Conservation (phyloP, 2,888 invertebrate genomes). For the Acleris literana region DNA sequence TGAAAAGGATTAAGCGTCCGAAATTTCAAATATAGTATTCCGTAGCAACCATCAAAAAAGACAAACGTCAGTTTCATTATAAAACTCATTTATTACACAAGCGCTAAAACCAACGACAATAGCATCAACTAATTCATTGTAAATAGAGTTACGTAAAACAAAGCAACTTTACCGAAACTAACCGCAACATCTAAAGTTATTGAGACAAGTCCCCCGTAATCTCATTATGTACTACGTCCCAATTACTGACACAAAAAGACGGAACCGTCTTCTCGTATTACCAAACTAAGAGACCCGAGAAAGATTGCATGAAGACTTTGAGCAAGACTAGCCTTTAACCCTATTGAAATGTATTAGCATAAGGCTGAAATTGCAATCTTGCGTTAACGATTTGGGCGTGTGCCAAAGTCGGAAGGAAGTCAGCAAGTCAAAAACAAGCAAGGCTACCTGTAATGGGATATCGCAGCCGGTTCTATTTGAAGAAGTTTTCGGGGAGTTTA, state of each 20-base stretch:
- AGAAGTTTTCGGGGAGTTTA: conserved; percentile 2
- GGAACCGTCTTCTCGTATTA: conserved; percentile 17
- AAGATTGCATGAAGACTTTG: conserved; percentile 4
- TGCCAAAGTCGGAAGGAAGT: conserved; percentile 21
- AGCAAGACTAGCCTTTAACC: conserved; percentile 1
- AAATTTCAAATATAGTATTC: too few relatives aligned
- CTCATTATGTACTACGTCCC: conserved; percentile 24
- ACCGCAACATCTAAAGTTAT: conserved; percentile 20
- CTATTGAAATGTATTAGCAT: conserved; percentile 17
- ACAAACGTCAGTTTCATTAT: not conserved
- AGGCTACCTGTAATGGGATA: conserved; percentile 22
- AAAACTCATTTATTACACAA: not conserved
- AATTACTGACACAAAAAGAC: conserved; percentile 26
- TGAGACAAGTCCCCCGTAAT: conserved; percentile 25
- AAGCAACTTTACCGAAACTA: conserved; percentile 20
- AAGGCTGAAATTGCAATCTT: conserved; percentile 10
- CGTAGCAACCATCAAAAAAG: too few relatives aligned
- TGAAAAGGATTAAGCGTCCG: too few relatives aligned
- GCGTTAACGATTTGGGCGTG: conserved; percentile 21
- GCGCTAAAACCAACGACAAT: not conserved
- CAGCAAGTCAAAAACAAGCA: conserved; percentile 24
- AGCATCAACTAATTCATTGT: not conserved
- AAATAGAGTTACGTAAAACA: conserved; percentile 1
- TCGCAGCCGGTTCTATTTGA: conserved; percentile 8
- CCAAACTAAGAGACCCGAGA: conserved; percentile 14